phyloP scores from a whole-genome alignment of 2,797 vertebrate species.

The Acrossocheilus wenchowensis region DNA sequence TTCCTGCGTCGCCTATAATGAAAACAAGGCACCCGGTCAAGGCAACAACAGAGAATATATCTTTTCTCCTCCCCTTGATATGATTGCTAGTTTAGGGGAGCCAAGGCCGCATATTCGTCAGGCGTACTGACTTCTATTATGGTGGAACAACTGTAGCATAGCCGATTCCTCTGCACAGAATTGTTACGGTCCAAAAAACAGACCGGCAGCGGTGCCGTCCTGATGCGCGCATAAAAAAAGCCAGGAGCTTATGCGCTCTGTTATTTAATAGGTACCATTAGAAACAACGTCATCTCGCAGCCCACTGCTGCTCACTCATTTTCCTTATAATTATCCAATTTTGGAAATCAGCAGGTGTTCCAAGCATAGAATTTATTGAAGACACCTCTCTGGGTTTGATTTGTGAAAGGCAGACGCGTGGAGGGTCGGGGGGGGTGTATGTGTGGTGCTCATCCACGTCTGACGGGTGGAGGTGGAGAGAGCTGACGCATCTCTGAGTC shows the following conservation, averaged over 20 bases:
- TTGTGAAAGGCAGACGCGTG: constrained; percentile 45
- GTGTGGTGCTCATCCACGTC: constrained; percentile 9
- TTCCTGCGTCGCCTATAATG: constrained; percentile 44
- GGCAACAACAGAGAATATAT: constrained; percentile 44
- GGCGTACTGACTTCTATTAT: constrained; percentile 71
- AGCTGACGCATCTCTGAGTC: constrained; percentile 24
- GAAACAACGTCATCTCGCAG: constrained; percentile 62
- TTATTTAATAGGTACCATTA: constrained; percentile 67
- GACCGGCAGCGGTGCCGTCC: constrained; percentile 45
- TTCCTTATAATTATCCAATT: constrained; percentile 65
- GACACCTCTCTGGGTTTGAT: constrained; percentile 52
- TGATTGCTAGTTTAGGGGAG: constrained; percentile 62
- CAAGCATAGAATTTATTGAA: constrained; percentile 50
- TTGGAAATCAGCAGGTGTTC: constrained; percentile 64
- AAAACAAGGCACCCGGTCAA: constrained; percentile 55
- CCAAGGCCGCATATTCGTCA: constrained; percentile 65
- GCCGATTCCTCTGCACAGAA: constrained; percentile 61
- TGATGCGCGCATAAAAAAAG: constrained; percentile 60
- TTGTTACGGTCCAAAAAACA: constrained; percentile 46
- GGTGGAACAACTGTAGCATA: constrained; percentile 61
- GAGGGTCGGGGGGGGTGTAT: not conserved
- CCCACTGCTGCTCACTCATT: constrained; percentile 59
- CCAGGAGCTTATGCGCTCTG: constrained; percentile 55
- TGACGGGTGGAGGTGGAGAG: constrained; percentile 39
- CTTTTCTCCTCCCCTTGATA: constrained; percentile 47